Base-by-base conservation (phyloP, 2,113 vertebrate genomes). In the Glareola pratincola region DNA sequence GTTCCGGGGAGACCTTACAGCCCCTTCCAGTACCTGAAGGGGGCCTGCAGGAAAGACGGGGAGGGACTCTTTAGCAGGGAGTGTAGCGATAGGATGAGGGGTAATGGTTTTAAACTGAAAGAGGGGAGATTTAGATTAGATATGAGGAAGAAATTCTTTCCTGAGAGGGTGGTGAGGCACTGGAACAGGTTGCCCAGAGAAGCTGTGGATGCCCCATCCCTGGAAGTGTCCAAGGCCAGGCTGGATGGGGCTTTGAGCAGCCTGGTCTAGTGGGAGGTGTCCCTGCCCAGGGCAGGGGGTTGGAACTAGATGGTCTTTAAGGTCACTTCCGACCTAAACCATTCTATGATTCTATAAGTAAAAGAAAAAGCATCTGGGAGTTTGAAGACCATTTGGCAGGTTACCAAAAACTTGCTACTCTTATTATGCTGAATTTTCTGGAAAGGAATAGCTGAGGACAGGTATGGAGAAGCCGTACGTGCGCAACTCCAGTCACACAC, bases 391-490 rank as follows among this genome's bases (percentile, higher is more conserved):
- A 6, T 34, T 30, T 1, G 2, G 30, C 30, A 43, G 4, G 14
- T 43, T 73, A 27, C 30, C 23, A 30, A 51, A 37, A 19, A 10
- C 37, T 30, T 14, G 17, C 19, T 43, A 23, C 14, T 32, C 9
- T 39, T 29, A 15, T 32, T 54, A 45, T 0, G 0, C 32, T 54
- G 60, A 47, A 11, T 37, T 20, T 60, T 85, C 56, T 45, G 39
- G 26, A 60, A 45, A 32, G 34, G 30, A 43, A n/a, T 6, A 32
- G 23, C 14, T 34, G 50, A 30, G 26, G n/a, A n/a, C 26, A 34
- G 11, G 34, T 36, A 13, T 1, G 22, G 47, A n/a, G 41, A 62
- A 74, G 27, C 41, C 7, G 5, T 5, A 10, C 0, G 0, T 50
- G 34, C 0, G 0, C 29, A 5, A 6, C 51, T 37, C 23, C 23